Conservation (phyloP, 2,113 vertebrate genomes). For the Chamaea fasciata region DNA sequence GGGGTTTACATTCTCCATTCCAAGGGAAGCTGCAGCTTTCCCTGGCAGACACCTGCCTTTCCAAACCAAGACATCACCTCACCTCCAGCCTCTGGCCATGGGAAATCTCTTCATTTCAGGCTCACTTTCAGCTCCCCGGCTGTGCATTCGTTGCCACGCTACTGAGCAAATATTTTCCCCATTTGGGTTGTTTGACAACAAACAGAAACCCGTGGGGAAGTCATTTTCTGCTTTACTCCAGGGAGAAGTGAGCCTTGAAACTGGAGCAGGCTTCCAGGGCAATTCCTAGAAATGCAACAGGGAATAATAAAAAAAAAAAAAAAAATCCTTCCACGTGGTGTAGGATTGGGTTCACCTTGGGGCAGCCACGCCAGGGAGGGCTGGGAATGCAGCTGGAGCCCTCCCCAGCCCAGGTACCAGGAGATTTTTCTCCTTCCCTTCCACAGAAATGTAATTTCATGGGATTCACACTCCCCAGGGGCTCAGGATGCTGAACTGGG, state of each 20-base stretch:
- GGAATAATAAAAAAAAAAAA: background rate
- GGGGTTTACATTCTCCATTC: too few species aligned
- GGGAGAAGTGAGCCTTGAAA: background rate
- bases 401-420: background rate
- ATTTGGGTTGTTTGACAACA: background rate
- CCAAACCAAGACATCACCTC: background rate
- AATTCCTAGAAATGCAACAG: background rate
- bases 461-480: rapidly evolving
- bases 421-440: background rate
- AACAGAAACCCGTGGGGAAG: background rate
- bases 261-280: background rate
- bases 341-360: background rate
- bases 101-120: background rate
- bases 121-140: background rate
- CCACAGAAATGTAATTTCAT: rapidly evolving
- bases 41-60: background rate
- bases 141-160: background rate
- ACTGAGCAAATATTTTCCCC: conserved; percentile 9
- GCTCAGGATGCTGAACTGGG: rapidly evolving
- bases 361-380: background rate
- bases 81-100: background rate
- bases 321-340: background rate
- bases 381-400: background rate
- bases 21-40: background rate
- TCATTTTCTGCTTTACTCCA: background rate